Evolutionary conservation across 2,797 vertebrate species (phyloP), one percentile per base, ranked within the genome.

Genomic region (Loris lydekkerianus): DNA sequence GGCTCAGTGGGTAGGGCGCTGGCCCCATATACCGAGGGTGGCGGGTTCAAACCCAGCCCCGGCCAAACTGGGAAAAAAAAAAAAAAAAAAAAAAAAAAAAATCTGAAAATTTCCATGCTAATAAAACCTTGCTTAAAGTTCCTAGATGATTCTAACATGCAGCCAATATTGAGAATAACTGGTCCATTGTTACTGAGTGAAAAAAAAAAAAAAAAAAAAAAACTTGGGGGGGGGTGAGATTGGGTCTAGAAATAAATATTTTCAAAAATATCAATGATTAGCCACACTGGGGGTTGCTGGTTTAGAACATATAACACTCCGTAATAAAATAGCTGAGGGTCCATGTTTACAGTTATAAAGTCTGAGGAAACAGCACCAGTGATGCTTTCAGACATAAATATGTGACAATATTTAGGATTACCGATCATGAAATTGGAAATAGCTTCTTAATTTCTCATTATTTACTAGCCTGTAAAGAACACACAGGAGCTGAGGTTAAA

Each of bases 351-450:
- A 89, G 60, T 89, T 89, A 40, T 14, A 17, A 53, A 80, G 7
- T 81, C 23, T 94, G 69, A 92, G 70, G 34, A 83, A 78, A 73
- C 2, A 77, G n/a, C 65, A 13, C 25, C 63, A 67, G 11, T 69
- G 11, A 29, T 86, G 25, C 49, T 91, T 92, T 92, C 58, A 73
- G 53, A 87, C 14, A 83, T 43, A 96, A 94, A 86, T 73, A 67
- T 20, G 15, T 93, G 69, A 37, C n/a, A 37, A 80, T 80, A 80
- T 58, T 91, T 94, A 91, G 58, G 43, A 83, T 91, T 86, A 61
- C 75, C 84, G 75, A 69, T 97, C 40, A 75, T 90, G 83, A 94
- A 94, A 63, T 21, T 91, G 31, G 76, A 95, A 93, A 91, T 21
- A 67, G 13, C 27, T 76, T 88, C 43, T 69, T 93, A 73, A 90